A percentile compares a stretch with the other conserved stretches of the same genome.
These are phyloP conservation scores for Coendou prehensilis DNA, from an alignment of 2,797 vertebrate species.

Conservation along the genomic window DNA sequence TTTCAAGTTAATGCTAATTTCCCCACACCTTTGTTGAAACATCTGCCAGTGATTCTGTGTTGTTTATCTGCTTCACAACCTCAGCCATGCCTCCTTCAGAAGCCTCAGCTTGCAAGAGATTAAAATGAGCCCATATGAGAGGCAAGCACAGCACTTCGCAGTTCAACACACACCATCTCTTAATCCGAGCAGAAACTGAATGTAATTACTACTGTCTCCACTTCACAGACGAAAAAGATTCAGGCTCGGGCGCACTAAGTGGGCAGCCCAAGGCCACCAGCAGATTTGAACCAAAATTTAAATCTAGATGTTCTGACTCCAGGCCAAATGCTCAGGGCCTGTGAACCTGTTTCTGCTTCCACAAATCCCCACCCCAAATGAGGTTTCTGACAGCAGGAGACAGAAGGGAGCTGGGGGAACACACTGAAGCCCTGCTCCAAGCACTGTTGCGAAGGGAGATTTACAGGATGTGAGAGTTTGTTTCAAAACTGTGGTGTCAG, in stretches of 20 bases:
- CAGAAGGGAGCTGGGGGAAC: neutral
- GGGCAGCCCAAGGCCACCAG: neutral
- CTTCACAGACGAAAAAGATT: neutral
- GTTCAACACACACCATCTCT: neutral
- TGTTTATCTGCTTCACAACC: neutral
- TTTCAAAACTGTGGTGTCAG: neutral
- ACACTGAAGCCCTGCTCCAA: neutral
- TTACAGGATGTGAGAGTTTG: neutral
- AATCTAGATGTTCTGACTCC: neutral
- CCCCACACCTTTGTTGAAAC: neutral
- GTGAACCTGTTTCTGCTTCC: slow-evolving; percentile 23
- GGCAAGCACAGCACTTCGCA: neutral
- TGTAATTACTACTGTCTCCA: slow-evolving; percentile 22
- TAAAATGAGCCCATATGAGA: slow-evolving; percentile 3
- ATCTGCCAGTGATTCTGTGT: neutral
- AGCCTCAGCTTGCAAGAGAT: neutral
- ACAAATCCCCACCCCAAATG: neutral
- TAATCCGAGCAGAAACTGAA: neutral
- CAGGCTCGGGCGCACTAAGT: neutral
- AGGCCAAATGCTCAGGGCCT: neutral
- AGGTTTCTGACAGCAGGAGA: neutral
- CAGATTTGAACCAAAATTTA: slow-evolving; percentile 21
- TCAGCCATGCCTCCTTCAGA: neutral
- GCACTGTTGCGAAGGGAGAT: neutral
- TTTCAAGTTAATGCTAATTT: slow-evolving; percentile 28